Conservation (phyloP, 2,113 vertebrate genomes). For the Halcyon senegalensis region DNA sequence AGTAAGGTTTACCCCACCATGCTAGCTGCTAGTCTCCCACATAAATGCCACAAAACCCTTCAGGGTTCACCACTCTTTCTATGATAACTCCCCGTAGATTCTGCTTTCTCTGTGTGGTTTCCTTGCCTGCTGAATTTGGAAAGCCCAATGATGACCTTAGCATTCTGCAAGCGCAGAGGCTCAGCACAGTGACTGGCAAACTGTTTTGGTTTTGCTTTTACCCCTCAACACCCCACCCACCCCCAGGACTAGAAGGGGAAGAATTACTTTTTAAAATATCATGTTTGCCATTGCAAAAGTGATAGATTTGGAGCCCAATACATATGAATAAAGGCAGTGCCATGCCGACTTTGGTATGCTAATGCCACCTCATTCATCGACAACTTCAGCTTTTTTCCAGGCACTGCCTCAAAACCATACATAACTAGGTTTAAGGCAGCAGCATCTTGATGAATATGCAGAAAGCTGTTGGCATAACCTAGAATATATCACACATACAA, state of each 20-base stretch:
- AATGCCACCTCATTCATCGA: not conserved
- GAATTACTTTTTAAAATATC: not conserved
- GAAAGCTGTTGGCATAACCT: not conserved
- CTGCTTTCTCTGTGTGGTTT: not conserved
- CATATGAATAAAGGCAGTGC: not conserved
- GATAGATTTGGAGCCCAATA: not conserved
- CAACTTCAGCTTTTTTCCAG: not conserved
- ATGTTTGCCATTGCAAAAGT: not conserved
- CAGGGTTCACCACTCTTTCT: not conserved
- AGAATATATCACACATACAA: fast-evolving
- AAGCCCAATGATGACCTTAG: not conserved
- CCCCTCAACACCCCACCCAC: no score
- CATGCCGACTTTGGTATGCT: not conserved
- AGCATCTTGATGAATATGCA: not conserved
- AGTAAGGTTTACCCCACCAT: fast-evolving
- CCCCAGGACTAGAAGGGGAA: not conserved
- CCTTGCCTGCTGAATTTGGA: not conserved
- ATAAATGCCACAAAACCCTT: not conserved
- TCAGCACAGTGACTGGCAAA: not conserved
- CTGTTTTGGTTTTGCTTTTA: not conserved
- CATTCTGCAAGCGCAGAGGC: not conserved
- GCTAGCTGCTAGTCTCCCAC: not conserved
- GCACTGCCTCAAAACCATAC: not conserved
- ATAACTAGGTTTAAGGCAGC: not conserved
- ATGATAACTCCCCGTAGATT: not conserved